Base-by-base conservation (phyloP, 2,113 vertebrate genomes). In the Podarcis cretensis region DNA sequence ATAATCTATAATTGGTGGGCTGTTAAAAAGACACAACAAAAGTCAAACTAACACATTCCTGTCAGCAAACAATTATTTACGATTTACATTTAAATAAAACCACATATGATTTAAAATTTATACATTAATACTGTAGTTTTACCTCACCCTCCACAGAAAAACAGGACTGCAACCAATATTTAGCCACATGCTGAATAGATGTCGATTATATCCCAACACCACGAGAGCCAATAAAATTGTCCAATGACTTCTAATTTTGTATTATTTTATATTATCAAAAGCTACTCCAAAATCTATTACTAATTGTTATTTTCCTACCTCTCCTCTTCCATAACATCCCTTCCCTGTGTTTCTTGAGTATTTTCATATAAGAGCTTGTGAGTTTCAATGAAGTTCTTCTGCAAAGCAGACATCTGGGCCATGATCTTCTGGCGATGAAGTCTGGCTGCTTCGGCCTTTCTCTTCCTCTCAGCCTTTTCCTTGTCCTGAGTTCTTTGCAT, bases 361-460 rank as follows among this genome's bases (percentile, higher is more conserved):
- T 97, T 99, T 92, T 99, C 98, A 65, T 99, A 99, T 10, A 99
- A 97, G 89, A 99, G 97, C 91, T 98, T 99, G 94, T 99, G 98
- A 69, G 98, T 98, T 97, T 99, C 99, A 59, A 99, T 99, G 90
- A 99, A 99, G 95, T 99, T 99, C 94, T 97, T 99, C 97, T 99
- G 99, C 96, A 99, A 97, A 32, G 98, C 98, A 71, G 99, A 99
- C 98, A 99, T 99, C 94, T 99, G 99, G 86, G 98, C 99, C 99
- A 99, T 99, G 75, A 99, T 98, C 95, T 99, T 99, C 96, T 99
- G 98, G 9, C 99, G 97, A 95, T 99, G 99, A 54, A 98, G 96
- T 92, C 98, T 98, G 74, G 99, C 99, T 69, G 98, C 99, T 93
- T 99, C 99, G 0, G 98, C 99, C 87, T 99, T 99, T 87, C 98